Conservation (phyloP, 2,888 invertebrate genomes). For the Calliopum simillimum region DNA sequence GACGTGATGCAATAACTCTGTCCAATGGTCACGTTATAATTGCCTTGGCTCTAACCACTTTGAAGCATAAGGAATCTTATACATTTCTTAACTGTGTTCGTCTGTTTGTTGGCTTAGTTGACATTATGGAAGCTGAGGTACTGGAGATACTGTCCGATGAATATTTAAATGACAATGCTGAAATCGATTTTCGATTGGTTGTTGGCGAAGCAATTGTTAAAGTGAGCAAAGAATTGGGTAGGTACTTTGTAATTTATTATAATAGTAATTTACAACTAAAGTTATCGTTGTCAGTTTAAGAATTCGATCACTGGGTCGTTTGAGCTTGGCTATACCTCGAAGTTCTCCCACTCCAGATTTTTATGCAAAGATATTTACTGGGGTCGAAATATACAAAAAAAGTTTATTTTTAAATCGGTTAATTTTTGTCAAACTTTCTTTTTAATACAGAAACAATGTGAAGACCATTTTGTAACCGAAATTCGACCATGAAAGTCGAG, state of each 20-base stretch:
- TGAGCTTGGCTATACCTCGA: too few species aligned
- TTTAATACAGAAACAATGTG: too few species aligned
- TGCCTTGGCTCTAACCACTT: slow-evolving; percentile 59
- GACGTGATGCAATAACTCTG: slow-evolving; percentile 54
- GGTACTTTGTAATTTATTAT: slow-evolving; percentile 24
- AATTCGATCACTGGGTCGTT: too few species aligned
- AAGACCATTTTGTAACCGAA: too few species aligned
- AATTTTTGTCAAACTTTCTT: too few species aligned
- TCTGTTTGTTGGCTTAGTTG: slow-evolving; percentile 58
- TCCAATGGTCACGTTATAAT: slow-evolving; percentile 60
- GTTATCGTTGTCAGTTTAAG: too few species aligned
- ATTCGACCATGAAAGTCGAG: too few species aligned
- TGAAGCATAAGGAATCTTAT: slow-evolving; percentile 64
- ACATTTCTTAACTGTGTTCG: slow-evolving; percentile 65
- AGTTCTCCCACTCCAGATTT: too few species aligned
- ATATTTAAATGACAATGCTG: slow-evolving; percentile 57
- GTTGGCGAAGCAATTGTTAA: slow-evolving; percentile 65
- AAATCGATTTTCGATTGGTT: slow-evolving; percentile 61
- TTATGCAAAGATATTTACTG: too few species aligned
- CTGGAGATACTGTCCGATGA: slow-evolving; percentile 63
- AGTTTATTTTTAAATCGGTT: too few species aligned
- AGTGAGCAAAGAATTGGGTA: slow-evolving; percentile 61
- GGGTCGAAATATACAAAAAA: too few species aligned
- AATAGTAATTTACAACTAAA: too few species aligned
- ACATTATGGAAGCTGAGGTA: slow-evolving; percentile 61